A percentile compares a stretch with the other conserved stretches of the same genome.
phyloP scores from a whole-genome alignment of 2,888 invertebrate species.

The Gymnocheta viridis region DNA sequence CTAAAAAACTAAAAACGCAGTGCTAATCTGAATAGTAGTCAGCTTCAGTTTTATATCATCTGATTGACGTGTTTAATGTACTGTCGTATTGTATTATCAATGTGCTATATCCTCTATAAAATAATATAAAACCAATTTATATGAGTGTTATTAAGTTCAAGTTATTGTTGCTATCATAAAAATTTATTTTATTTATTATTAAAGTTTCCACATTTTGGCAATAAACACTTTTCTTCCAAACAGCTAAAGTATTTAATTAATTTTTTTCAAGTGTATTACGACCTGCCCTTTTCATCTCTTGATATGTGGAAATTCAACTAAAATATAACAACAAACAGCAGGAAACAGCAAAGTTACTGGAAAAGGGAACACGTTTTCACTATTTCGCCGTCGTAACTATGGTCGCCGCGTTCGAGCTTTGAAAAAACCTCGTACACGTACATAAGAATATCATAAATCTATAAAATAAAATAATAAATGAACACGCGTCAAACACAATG shows the following conservation, averaged over 20 bases:
- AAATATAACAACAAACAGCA: conserved; percentile 56
- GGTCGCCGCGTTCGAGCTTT: conserved; percentile 49
- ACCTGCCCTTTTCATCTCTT: conserved; percentile 1
- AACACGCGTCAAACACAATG: conserved; percentile 69
- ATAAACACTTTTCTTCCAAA: no score
- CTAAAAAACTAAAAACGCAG: no score
- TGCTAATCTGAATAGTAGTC: no score
- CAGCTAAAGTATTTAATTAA: not conserved
- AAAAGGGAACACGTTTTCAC: conserved; percentile 58
- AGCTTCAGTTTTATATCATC: no score
- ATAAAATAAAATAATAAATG: conserved; percentile 44
- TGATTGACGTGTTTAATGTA: no score
- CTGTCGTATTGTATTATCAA: no score
- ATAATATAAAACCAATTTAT: no score
- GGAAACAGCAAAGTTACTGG: conserved; percentile 59
- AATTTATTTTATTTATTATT: no score
- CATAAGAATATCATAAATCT: conserved; percentile 38
- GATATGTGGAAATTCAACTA: conserved; percentile 15
- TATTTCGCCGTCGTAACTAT: conserved; percentile 56
- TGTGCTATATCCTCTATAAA: no score
- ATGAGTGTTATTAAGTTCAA: no score
- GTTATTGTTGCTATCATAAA: no score
- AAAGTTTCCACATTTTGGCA: no score
- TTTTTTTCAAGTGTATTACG: conserved; percentile 8
- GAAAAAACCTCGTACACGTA: not conserved